Evolutionary conservation across 1,140 invertebrate species (phyloP).

Genomic region (Semibalanus balanoides): DNA sequence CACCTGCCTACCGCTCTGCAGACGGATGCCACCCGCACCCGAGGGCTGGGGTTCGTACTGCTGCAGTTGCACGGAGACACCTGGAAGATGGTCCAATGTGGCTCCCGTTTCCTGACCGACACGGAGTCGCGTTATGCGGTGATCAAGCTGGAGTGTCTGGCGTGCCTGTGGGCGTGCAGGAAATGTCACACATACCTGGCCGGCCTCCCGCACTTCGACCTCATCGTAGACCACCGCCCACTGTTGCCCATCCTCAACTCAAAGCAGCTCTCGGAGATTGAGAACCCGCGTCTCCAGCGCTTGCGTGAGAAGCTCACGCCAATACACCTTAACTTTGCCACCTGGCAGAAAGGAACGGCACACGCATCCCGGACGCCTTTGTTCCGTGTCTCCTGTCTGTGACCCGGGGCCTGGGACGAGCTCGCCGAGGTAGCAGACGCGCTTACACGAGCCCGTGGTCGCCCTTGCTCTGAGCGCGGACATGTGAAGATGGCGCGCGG

Average conservation of each 20-base stretch:
- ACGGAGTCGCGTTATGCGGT: slow-evolving; percentile 17
- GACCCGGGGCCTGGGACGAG: slow-evolving; percentile 10
- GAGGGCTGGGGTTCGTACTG: slow-evolving; percentile 18
- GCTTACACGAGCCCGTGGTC: not conserved
- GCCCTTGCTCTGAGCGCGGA: slow-evolving; percentile 6
- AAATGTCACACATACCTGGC: slow-evolving; percentile 13
- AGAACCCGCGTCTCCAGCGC: slow-evolving; percentile 17
- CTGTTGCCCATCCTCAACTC: slow-evolving; percentile 2
- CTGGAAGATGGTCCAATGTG: slow-evolving; percentile 18
- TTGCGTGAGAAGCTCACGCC: slow-evolving; percentile 12
- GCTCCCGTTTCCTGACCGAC: slow-evolving; percentile 7
- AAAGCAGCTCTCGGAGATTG: not conserved
- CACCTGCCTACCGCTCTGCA: slow-evolving; percentile 9
- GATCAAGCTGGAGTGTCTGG: slow-evolving; percentile 17
- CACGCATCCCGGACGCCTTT: slow-evolving; percentile 13
- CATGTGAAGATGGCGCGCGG: slow-evolving; percentile 1
- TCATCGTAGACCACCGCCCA: slow-evolving; percentile 5
- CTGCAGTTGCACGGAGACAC: slow-evolving; percentile 12
- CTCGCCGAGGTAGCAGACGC: not conserved
- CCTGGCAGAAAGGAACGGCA: slow-evolving; percentile 11
- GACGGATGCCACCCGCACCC: slow-evolving; percentile 15
- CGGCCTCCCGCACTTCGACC: slow-evolving; percentile 4
- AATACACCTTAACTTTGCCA: slow-evolving; percentile 11
- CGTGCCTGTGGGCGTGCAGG: slow-evolving; percentile 13
- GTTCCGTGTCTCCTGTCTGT: slow-evolving; percentile 9